These are phyloP conservation scores for Apis mellifera DNA, from an alignment of 1,140 invertebrate species.

Conservation along the genomic window DNA sequence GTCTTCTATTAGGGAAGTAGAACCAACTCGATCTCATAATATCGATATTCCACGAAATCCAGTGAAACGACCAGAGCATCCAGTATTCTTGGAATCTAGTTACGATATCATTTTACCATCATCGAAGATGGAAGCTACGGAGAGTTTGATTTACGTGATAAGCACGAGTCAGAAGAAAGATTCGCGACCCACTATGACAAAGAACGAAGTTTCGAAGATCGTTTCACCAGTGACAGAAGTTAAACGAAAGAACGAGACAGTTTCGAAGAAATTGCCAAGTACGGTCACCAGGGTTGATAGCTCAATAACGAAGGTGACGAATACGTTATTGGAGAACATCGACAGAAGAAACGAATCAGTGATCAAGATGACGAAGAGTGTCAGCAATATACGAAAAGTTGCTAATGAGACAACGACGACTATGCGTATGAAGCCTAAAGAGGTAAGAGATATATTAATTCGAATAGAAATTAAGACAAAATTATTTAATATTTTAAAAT, in stretches of 20 bases:
- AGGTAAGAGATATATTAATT: slow-evolving; percentile 58
- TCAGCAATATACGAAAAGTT: slow-evolving; percentile 52
- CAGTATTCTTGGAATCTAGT: slow-evolving; percentile 74
- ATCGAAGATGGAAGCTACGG: slow-evolving; percentile 70
- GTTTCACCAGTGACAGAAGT: slow-evolving; percentile 22
- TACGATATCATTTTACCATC: slow-evolving; percentile 64
- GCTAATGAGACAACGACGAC: slow-evolving; percentile 62
- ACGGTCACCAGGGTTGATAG: slow-evolving; percentile 55
- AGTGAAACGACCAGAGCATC: slow-evolving; percentile 66
- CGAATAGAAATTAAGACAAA: too few relatives aligned
- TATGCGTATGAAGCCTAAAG: slow-evolving; percentile 72
- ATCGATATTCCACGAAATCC: slow-evolving; percentile 58
- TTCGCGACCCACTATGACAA: slow-evolving; percentile 13
- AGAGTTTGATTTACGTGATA: slow-evolving; percentile 59
- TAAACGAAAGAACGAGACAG: slow-evolving; percentile 46
- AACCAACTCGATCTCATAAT: slow-evolving; percentile 49
- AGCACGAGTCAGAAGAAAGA: slow-evolving; percentile 49
- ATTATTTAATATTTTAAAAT: too few relatives aligned
- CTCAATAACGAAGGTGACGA: slow-evolving; percentile 59
- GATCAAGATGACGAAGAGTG: slow-evolving; percentile 61
- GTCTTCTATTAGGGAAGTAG: slow-evolving; percentile 40
- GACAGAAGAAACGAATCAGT: slow-evolving; percentile 8
- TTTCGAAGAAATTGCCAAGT: slow-evolving; percentile 19
- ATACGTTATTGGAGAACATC: slow-evolving; percentile 24
- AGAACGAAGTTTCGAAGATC: slow-evolving; percentile 33